These are phyloP conservation scores for Eupithecia subumbrata DNA, from an alignment of 2,888 invertebrate species.

Conservation along the genomic window DNA sequence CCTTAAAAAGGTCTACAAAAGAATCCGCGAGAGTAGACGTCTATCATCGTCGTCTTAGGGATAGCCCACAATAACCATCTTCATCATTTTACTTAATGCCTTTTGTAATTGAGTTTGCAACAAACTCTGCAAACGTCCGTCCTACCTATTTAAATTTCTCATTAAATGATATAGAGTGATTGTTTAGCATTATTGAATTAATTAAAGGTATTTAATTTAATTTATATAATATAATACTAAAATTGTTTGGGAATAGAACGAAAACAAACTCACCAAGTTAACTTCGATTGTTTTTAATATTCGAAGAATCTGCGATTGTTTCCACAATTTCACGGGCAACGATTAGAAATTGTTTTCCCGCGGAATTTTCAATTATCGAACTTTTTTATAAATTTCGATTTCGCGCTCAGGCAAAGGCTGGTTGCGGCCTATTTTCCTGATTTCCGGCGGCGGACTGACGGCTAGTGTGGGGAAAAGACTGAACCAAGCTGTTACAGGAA, in stretches of 20 bases:
- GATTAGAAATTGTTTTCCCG: conserved; percentile 38
- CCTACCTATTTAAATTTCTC: not conserved
- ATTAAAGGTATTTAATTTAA: not conserved
- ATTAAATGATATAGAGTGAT: not conserved
- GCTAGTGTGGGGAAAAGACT: conserved; percentile 47
- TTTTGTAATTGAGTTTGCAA: too few species aligned
- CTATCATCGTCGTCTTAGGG: too few species aligned
- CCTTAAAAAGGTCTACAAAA: too few species aligned
- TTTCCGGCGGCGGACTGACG: conserved; percentile 64
- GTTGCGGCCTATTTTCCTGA: conserved; percentile 73
- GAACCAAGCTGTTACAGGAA: conserved; percentile 54
- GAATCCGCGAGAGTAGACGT: too few species aligned
- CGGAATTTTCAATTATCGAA: conserved; percentile 39
- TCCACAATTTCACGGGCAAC: conserved; percentile 35
- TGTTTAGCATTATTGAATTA: too few species aligned
- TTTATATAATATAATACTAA: too few species aligned
- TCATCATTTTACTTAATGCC: too few species aligned
- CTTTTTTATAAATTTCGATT: conserved; percentile 44
- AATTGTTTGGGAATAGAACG: not conserved
- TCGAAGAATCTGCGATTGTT: conserved; percentile 25
- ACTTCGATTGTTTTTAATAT: conserved; percentile 18
- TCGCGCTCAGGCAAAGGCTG: conserved; percentile 58
- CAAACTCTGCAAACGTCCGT: not conserved
- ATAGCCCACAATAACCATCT: too few species aligned
- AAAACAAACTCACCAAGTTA: conserved; percentile 25